Evolutionary conservation across 2,797 vertebrate species (phyloP).

Genomic region (Manis javanica): DNA sequence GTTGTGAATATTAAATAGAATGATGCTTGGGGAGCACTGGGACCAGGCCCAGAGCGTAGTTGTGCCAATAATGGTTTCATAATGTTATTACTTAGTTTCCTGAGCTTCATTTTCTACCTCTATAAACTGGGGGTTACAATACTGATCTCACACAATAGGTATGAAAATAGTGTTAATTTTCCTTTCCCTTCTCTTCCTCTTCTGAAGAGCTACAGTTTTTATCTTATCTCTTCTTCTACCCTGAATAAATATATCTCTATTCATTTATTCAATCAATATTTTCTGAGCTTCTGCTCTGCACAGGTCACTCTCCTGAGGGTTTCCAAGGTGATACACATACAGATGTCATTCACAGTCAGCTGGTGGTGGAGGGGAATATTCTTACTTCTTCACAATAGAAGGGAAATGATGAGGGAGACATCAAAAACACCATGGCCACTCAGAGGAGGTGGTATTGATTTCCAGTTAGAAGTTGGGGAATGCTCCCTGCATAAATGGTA

Average conservation of each 20-base stretch:
- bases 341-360: neutral
- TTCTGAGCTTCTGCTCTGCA: neutral
- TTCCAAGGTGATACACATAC: neutral
- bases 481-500: neutral
- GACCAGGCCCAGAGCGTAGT: neutral
- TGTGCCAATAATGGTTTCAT: neutral
- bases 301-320: neutral
- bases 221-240: constrained; percentile 5
- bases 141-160: neutral
- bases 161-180: neutral
- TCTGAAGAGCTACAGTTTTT: neutral
- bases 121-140: neutral
- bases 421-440: neutral
- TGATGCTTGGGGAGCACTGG: neutral
- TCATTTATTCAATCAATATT: neutral
- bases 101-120: neutral
- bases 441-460: neutral
- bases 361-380: neutral
- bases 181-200: neutral
- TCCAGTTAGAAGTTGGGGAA: neutral
- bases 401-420: neutral
- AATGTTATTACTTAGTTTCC: neutral
- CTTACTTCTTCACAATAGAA: neutral
- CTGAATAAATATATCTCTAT: constrained; percentile 4
- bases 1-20: neutral